Evolutionary conservation across 2,888 invertebrate species (phyloP), one percentile per base, ranked within the genome.

Genomic region (Toxonevra muliebris): DNA sequence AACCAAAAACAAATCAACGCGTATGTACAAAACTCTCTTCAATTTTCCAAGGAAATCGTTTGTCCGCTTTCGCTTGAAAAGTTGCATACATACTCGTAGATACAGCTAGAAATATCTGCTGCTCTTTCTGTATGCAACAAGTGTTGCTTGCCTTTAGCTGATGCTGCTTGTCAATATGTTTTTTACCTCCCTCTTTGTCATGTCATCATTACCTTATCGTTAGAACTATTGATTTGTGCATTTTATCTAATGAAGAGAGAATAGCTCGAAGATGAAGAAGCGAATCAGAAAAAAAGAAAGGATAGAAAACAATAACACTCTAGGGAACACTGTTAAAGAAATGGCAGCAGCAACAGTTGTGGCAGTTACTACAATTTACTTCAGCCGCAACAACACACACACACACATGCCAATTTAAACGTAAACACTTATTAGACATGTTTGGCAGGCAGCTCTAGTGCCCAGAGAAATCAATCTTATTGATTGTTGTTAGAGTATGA

Each of bases 41-140:
- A 79, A 79, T 79, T 79, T 81, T 79, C 81, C 80, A 79, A 77
- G 75, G 79, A 79, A 81, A 81, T 76, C 79, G 76, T 73, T 79
- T 79, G 77, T 73, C 63, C 70, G 59, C 45, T 63, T 53, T 63
- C 45, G 52, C 65, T 70, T 71, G 70, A 72, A 77, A 72, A 69
- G 68, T 71, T 68, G 67, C 53, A n/a, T n/a, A n/a, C 52, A 67
- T 64, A 62, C 58, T 20, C 43, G 57, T 63, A 4, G 63, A 48
- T 50, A 52, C 17, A 20, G 52, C 19, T 20, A 41, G 45, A 53
- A 60, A 53, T 52, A 41, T n/a, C 52, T 15, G 70, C 42, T 61
- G 70, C 61, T 69, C 73, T 65, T 70, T 73, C 73, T 75, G 59
- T 54, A 60, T 60, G 60, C 61, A 58, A 60, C 62, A 66, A 55